Conservation (phyloP, 1,140 invertebrate species). For the Papilio machaon region DNA sequence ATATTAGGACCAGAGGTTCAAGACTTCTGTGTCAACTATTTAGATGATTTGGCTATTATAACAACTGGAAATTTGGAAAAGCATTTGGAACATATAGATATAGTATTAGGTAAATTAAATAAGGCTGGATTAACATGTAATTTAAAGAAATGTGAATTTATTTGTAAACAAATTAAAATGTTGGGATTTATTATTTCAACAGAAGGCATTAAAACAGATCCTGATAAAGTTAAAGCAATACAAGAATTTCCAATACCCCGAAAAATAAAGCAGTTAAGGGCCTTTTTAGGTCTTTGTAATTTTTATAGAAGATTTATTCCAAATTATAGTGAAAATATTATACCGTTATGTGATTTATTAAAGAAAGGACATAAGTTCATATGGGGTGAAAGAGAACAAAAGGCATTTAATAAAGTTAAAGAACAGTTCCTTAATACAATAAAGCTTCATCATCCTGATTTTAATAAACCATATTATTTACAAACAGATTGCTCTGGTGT, state of each 20-base stretch:
- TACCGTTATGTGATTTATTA: conserved; percentile 53
- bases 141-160: conserved; percentile 54
- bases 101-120: no score
- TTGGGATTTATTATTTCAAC: conserved; percentile 57
- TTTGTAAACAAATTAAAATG: conserved; percentile 50
- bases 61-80: conserved; percentile 45
- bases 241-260: no score
- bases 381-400: conserved; percentile 38
- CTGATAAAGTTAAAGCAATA: no score
- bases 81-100: conserved; percentile 52
- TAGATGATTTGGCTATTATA: conserved; percentile 50
- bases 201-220: conserved; percentile 56
- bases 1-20: no score
- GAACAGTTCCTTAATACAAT: conserved; percentile 46
- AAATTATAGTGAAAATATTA: conserved; percentile 45
- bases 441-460: conserved; percentile 49
- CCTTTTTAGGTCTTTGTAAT: conserved; percentile 64
- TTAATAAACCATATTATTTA: conserved; percentile 44
- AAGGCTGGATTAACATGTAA: no score
- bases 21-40: conserved; percentile 51
- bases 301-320: conserved; percentile 65
- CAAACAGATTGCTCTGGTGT: no score
- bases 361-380: conserved; percentile 44
- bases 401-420: conserved; percentile 43
- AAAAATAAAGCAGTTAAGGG: conserved; percentile 57